Evolutionary conservation across 2,113 vertebrate genomes (phyloP).

Genomic region (Notarius quadriscutis): DNA sequence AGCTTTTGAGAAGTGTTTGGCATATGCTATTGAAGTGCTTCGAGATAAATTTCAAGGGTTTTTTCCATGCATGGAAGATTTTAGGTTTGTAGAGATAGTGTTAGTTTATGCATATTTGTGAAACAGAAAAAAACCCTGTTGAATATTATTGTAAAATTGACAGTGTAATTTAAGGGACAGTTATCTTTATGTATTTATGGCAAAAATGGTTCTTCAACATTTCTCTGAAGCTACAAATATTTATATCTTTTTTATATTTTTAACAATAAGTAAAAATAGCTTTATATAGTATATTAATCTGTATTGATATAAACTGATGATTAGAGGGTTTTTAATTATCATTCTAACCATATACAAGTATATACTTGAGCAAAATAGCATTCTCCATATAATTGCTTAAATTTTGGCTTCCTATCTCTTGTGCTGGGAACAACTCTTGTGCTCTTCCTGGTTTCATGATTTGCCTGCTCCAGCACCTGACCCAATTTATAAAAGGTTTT

Average conservation of each 20-base stretch:
- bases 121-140: constrained; percentile 5
- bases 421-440: not conserved
- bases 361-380: not conserved
- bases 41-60: constrained; percentile 43
- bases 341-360: not conserved
- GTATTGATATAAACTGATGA: not conserved
- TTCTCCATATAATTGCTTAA: not conserved
- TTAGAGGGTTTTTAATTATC: not conserved
- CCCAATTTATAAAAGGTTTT: not conserved
- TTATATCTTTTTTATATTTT: not conserved
- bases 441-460: not conserved
- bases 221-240: not conserved
- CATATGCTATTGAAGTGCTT: constrained; percentile 33
- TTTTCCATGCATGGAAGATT: constrained; percentile 30
- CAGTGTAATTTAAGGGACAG: not conserved
- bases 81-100: constrained; percentile 18
- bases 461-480: not conserved
- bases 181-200: not conserved
- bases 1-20: constrained; percentile 26
- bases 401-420: not conserved
- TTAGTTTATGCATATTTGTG: constrained; percentile 23
- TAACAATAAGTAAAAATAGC: not conserved
- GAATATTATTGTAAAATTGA: not conserved
- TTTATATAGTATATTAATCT: not conserved
- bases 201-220: not conserved